Evolutionary conservation across 2,113 vertebrate genomes (phyloP).

Genomic region (Emydocephalus ijimae): DNA sequence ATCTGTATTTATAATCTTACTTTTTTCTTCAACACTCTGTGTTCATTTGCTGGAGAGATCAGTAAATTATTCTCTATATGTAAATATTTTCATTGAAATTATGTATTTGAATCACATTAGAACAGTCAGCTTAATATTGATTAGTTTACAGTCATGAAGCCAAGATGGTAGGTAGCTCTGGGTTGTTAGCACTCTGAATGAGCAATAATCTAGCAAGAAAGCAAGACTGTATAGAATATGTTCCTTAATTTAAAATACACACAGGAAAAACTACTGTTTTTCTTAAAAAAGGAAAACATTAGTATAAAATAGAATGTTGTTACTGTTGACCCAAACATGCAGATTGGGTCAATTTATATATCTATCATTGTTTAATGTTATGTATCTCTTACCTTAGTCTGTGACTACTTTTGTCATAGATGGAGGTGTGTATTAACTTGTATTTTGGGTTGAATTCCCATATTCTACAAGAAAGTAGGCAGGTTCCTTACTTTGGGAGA

Average conservation of each 20-base stretch:
- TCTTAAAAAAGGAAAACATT: neutral
- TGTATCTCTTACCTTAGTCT: neutral
- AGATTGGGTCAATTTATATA: neutral
- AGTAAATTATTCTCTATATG: neutral
- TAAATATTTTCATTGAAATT: neutral
- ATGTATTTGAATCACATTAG: neutral
- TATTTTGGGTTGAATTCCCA: neutral
- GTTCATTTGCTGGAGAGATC: neutral
- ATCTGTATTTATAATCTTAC: neutral
- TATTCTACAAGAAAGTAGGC: neutral
- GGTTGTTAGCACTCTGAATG: neutral
- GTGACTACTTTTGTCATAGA: neutral
- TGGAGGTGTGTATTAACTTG: neutral
- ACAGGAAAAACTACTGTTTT: neutral
- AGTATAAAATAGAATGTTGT: neutral
- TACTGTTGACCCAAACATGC: neutral
- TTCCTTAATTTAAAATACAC: neutral
- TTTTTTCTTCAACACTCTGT: neutral
- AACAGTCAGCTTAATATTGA: neutral
- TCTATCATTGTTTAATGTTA: conserved; percentile 1
- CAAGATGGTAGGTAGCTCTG: neutral
- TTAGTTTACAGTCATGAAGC: neutral
- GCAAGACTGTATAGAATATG: neutral
- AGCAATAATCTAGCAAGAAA: neutral
- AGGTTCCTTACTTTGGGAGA: neutral